Evolutionary conservation across 2,888 invertebrate genomes (phyloP), one percentile per base, ranked within the genome.

Genomic region (Aspidiotus destructor): DNA sequence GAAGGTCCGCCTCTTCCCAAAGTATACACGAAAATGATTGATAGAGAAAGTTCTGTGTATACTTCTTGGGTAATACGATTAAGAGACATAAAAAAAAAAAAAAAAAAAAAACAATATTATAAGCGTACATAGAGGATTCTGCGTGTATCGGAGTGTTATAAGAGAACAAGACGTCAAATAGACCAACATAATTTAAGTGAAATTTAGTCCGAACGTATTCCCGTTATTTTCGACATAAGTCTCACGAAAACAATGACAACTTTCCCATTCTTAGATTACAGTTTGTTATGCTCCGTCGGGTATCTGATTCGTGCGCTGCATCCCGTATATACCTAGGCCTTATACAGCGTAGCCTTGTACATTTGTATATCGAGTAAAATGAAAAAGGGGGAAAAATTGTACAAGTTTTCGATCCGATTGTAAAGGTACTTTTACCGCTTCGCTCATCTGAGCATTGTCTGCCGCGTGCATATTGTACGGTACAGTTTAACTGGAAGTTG

Each of bases 221-320:
- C 67, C 67, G 67, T 67, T 67, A 67, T 40, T 42, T 65, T 13
- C 54, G 64, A 64, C 17, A 55, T 65, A 58, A 67, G 67, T 67
- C 67, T 67, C 67, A 67, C 67, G 67, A 67, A 67, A 58, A 67
- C 67, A 67, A 67, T 67, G 67, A 67, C 60, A 67, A 67, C 67
- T 67, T 67, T 67, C 67, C 67, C 67, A 60, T 67, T 58, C 17
- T 58, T 57, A 67, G 67, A 67, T 67, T 67, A 67, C 67, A 42
- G 67, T 67, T 67, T 67, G 67, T 67, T 67, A 67, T 67, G 67
- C 67, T 67, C 67, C 41, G 67, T 67, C 60, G 67, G 67, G 60
- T 67, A 58, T 58, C 67, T 60, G 60, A 67, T 67, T 58, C 67
- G 67, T 67, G 28, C 28, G 28, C 28, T 28, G 28, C 28, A 28